Base-by-base conservation (phyloP, 2,797 vertebrate genomes). In the Arctocebus calabarensis region DNA sequence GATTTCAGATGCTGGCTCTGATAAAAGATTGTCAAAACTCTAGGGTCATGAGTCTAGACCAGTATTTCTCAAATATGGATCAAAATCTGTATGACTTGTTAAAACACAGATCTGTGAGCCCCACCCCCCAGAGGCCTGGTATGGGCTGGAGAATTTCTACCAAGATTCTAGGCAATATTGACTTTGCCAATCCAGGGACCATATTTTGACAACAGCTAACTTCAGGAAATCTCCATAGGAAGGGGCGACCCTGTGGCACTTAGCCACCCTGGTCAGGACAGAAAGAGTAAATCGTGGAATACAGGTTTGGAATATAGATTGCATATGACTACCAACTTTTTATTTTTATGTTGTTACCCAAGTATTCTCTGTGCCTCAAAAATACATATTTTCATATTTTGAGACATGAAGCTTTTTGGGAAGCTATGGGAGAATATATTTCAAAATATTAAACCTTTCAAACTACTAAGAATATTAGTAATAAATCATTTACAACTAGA, bases 361-460 rank as follows among this genome's bases (percentile, higher is more conserved):
- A 10, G 55, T 57, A n/a, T 55, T 34, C 61, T 84, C 22, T 59
- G 29, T 22, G 25, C 13, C 78, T 45, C 5, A 59, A 74, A 85
- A 48, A 1, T 45, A 32, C 16, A 27, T 14, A 22, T 22, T 17
- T 20, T 25, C 19, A 84, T 52, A 7, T 40, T 62, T n/a, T 88
- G 40, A 79, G 12, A 48, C 27, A 62, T 23, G 7, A 82, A 62
- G 9, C 40, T 87, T 57, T 71, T 37, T 87, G 37, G 29, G 71
- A 86, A 92, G 45, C 5, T 29, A 45, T 90, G 59, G 84, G n/a
- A 91, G 52, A 52, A 3, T 52, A 34, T 81, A 4, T 94, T 13
- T 93, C 32, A 93, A 74, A 78, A 82, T 66, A 95, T 40, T 77
- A 52, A 52, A 52, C 48, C 48, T 94, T 13, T 93, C 32, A 93